Conservation (phyloP, 64 coral and sea anemone genomes). For the Montipora efflorescens region DNA sequence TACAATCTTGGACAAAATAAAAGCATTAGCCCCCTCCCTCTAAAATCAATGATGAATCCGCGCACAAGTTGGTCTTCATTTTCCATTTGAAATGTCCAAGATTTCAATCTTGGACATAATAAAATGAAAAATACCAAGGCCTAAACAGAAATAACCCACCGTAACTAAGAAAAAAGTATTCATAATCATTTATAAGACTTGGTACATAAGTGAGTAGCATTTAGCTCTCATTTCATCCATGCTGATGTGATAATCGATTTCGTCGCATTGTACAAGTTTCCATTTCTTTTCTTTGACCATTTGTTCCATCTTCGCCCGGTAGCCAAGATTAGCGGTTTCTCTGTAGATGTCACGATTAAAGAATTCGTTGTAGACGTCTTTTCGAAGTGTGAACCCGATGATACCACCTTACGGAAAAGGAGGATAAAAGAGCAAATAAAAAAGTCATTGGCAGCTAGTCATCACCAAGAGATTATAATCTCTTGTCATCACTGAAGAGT, state of each 20-base stretch:
- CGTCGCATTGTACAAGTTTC: conserved; percentile 9
- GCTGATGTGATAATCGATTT: neutral
- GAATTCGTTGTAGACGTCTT: conserved; percentile 8
- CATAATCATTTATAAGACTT: neutral
- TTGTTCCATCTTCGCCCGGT: conserved; percentile 18
- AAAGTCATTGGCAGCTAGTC: neutral
- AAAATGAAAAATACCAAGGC: too few species aligned
- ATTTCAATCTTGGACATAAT: too few species aligned
- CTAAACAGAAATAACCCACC: too few species aligned
- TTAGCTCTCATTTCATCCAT: conserved; percentile 4
- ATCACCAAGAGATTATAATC: too few species aligned
- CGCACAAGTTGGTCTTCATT: too few species aligned
- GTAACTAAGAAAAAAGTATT: too few species aligned
- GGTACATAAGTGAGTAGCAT: conserved; percentile 38
- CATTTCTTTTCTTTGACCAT: conserved; percentile 25
- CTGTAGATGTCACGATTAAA: neutral
- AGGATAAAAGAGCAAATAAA: neutral
- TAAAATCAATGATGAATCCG: too few species aligned
- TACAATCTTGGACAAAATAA: too few species aligned
- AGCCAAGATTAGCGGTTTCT: conserved; percentile 15
- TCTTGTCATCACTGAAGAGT: too few species aligned
- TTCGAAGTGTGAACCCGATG: conserved; percentile 29
- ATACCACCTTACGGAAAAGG: conserved; percentile 13
- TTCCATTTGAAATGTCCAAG: too few species aligned
- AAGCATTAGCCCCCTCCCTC: too few species aligned